Evolutionary conservation across 2,888 invertebrate species (phyloP), one percentile per base, ranked within the genome.

Genomic region (Pheosia gnoma): DNA sequence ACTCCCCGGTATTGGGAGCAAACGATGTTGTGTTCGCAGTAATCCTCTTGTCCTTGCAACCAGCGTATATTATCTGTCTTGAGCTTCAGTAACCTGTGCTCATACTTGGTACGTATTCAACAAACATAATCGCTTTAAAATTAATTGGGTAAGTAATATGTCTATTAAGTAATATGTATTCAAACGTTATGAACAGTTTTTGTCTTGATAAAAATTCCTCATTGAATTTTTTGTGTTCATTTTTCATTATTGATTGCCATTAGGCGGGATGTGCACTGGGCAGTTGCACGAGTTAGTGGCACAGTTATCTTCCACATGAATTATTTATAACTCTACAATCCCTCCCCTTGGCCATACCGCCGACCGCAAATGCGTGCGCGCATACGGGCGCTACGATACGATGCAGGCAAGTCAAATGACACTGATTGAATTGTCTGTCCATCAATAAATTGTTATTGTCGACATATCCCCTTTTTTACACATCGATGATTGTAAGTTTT

Each of bases 361-460:
- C 54, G 59, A 68, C 71, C 70, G 63, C 68, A 71, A 51, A 63
- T 68, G 78, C 77, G 81, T 76, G 60, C 67, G 80, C 80, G 79
- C 84, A 86, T 87, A 83, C 83, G 87, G 84, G 88, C 70, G 61
- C 78, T 74, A 80, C 51, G 75, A 83, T 80, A 37, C 77, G 75
- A 84, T 80, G 72, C 78, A 84, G 81, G 85, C 86, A 86, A 81
- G 77, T 77, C 67, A 71, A 88, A 88, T 86, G 78, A 82, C 83
- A 79, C 79, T 82, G 89, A 90, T 89, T 88, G 86, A 84, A 83
- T 81, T 78, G 72, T 81, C 83, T 79, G 86, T 89, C 83, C 74
- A 72, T 67, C 10, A 25, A 51, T 51, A 51, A 53, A 53, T 37
- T 37, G 25, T 70, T 83, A 88, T 89, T 89, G 87, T 87, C 75